Evolutionary conservation across 1,140 invertebrate species (phyloP).

Genomic region (Macrostomum lignano): DNA sequence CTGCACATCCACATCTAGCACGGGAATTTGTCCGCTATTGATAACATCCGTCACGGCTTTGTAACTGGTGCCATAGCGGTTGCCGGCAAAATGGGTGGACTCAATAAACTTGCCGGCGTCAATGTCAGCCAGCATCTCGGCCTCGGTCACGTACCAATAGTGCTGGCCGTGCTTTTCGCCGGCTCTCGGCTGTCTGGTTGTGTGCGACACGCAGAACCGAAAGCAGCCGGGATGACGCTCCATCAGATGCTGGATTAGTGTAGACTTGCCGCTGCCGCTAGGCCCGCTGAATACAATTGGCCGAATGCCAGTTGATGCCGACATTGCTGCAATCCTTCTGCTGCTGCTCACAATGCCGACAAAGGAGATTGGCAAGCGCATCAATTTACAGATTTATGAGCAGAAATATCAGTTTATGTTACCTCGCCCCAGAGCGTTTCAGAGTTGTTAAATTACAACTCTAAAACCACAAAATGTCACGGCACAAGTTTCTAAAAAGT

Average conservation of each 20-base stretch:
- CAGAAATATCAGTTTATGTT: too few relatives aligned
- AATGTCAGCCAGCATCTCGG: background rate
- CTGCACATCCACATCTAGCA: too few relatives aligned
- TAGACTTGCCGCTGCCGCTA: background rate
- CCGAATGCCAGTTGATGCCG: too few relatives aligned
- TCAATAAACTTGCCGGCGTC: background rate
- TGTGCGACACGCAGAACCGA: conserved; percentile 1
- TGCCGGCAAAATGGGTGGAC: conserved; percentile 3
- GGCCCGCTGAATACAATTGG: conserved; percentile 3
- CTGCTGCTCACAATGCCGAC: too few relatives aligned
- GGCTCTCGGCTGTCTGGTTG: conserved; percentile 2
- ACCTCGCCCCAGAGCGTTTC: too few relatives aligned
- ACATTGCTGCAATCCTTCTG: too few relatives aligned
- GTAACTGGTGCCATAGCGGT: background rate
- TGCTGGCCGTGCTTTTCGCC: background rate
- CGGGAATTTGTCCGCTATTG: background rate
- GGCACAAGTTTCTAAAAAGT: too few relatives aligned
- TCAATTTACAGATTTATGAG: too few relatives aligned
- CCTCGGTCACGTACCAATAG: background rate
- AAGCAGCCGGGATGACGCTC: background rate
- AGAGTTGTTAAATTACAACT: too few relatives aligned
- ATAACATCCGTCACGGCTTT: conserved; percentile 3
- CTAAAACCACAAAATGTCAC: too few relatives aligned
- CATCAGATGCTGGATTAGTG: background rate
- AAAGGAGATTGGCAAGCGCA: too few relatives aligned